Evolutionary conservation across 1,140 invertebrate genomes (phyloP), one percentile per base, ranked within the genome.

Genomic region (Macrosteles quadrilineatus): DNA sequence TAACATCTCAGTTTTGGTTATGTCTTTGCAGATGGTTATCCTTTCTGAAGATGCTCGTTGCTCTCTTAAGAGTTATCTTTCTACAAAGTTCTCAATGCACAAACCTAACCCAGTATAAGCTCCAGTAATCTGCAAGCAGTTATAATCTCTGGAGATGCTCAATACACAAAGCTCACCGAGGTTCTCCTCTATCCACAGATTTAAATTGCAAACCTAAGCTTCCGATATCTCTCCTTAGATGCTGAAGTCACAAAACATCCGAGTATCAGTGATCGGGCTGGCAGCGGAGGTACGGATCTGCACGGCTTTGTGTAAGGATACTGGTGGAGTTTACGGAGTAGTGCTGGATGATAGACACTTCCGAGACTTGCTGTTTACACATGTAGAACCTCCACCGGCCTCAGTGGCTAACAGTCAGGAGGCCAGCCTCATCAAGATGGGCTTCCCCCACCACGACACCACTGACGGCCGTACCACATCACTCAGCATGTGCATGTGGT

Each of bases 201-300:
- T n/a, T n/a, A n/a, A n/a, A n/a, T n/a, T n/a, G n/a, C n/a, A n/a
- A n/a, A n/a, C n/a, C n/a, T n/a, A n/a, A n/a, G n/a, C n/a, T 73
- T 12, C 25, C 71, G 65, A 73, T 76, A n/a, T 62, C 19, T 83
- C n/a, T n/a, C 32, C 82, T 27, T 75, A 92, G 87, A 80, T 77
- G 53, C 80, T 92, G 32, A 91, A 91, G 81, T 82, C 81, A 40
- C 89, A 91, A 76, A 86, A 89, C 9, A 72, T 77, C 2, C 68
- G 74, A 57, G 74, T 72, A 12, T 98, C 96, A 29, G 91, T 99
- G 0, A 95, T 99, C 75, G 95, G 95, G 32, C 80, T 99, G 25
- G 90, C 95, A 21, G 97, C 97, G n/a, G 97, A 99, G 85, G 90
- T 99, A 2, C 87, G 90, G 73, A 88, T 98, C 21, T 98, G 94